A percentile compares a stretch with the other conserved stretches of the same genome.
These are phyloP conservation scores for Leptopilina boulardi DNA, from an alignment of 1,140 invertebrate species.

Conservation along the genomic window DNA sequence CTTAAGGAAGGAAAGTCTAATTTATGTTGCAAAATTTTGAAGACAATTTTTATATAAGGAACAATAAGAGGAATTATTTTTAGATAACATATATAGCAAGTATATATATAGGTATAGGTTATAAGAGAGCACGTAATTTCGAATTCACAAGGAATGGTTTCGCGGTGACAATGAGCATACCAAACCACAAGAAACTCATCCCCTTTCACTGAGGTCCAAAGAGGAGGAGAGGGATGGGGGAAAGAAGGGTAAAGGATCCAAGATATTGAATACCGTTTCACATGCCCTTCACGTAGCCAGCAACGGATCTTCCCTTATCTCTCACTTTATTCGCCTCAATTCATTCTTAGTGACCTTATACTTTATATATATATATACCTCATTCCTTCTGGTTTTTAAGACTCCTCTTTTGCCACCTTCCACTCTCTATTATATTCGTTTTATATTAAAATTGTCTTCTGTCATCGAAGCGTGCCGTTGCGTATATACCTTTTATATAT, in stretches of 20 bases:
- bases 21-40: too few relatives aligned
- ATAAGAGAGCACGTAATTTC: constrained; percentile 64
- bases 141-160: constrained; percentile 66
- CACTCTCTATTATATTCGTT: constrained; percentile 63
- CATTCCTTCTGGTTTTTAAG: constrained; percentile 27
- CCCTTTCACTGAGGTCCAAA: constrained; percentile 40
- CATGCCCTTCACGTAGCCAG: constrained; percentile 71
- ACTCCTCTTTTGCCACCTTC: constrained; percentile 25
- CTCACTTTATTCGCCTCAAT: constrained; percentile 41
- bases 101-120: background rate
- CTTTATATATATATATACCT: constrained; percentile 35
- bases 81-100: too few relatives aligned
- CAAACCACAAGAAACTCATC: constrained; percentile 53
- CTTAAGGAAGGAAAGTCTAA: too few relatives aligned
- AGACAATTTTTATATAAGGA: too few relatives aligned
- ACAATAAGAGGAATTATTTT: too few relatives aligned
- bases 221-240: too few relatives aligned
- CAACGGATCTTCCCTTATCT: constrained; percentile 49
- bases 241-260: constrained; percentile 49
- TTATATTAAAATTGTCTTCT: constrained; percentile 72
- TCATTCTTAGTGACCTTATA: constrained; percentile 60
- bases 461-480: constrained; percentile 51
- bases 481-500: constrained; percentile 36
- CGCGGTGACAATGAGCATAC: constrained; percentile 68
- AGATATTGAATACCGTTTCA: constrained; percentile 74